Evolutionary conservation across 2,797 vertebrate species (phyloP), one percentile per base, ranked within the genome.

Genomic region (Crypturellus tataupa): DNA sequence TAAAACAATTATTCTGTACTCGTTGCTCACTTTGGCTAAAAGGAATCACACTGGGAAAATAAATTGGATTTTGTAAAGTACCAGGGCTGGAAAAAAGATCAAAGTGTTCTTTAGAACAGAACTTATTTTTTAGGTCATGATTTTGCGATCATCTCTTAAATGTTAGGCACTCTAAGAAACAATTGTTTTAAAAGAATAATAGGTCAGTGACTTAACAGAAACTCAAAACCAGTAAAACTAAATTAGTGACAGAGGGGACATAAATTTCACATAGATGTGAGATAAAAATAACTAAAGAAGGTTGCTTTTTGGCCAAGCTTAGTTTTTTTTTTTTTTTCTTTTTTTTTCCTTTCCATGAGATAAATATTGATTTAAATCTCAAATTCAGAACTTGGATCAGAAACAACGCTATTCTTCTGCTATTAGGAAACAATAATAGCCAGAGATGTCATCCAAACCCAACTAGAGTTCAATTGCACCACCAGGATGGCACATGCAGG

Each of bases 31-130:
- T 94, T 90, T 58, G 29, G 42, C 73, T 95, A 76, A 92, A 95
- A 89, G 91, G 63, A 80, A 79, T 85, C 85, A 81, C 47, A 92
- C 89, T 60, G 86, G 83, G 60, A 92, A 93, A 95, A 78, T 79
- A 93, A 95, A 95, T 42, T 91, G 82, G 80, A 86, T 90, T 95
- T 82, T 86, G 63, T 60, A 89, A 94, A 95, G 70, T 55, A 81
- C 17, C 35, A 44, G n/a, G 51, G 82, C 83, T 81, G 76, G 24
- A 60, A 86, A 89, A 89, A 72, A 91, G 40, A 93, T 76, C 71
- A 80, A 89, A 89, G 60, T 80, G 60, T 71, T 85, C 71, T 89
- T 89, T 58, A 87, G 47, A 91, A 89, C 35, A 59, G 31, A 91
- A 75, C 9, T 67, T 75, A 6, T n/a, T 75, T 75, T 80, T 87